Evolutionary conservation across 1,140 invertebrate genomes (phyloP), one percentile per base, ranked within the genome.

Genomic region (Drosophila subobscura): DNA sequence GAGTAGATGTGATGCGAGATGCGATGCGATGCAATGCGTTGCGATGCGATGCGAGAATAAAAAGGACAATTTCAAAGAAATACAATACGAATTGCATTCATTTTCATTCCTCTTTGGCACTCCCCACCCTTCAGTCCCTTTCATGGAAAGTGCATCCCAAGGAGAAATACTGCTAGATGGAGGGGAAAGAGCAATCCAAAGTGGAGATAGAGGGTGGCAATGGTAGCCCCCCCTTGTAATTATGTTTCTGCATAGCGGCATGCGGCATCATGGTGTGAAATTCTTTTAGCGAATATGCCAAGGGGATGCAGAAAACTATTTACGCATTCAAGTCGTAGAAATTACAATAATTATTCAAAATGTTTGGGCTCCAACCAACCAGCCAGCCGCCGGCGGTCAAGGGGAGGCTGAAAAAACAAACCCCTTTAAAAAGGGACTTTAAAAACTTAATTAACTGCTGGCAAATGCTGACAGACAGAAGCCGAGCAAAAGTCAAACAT

Each of bases 271-370:
- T 37, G 3, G 33, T 37, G 33, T n/a, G 12, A 33, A 41, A 29
- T 16, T 10, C 5, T 4, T 20, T 23, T 1, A 29, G 33, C 8
- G 1, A 49, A 29, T 41, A 29, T 41, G 33, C 6, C 45, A 64
- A 29, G 33, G 44, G 45, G 59, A 64, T 65, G 20, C 46, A 16
- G 3, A 12, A 66, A 66, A 55, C 50, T 67, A 41, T 5, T 41
- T 1, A 41, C 23, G 29, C 29, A 68, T 10, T 45, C 23, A 40
- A 47, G 16, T 6, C 29, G 10, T 50, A 41, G 41, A 23, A 33
- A 56, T 45, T 47, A 7, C 40, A 67, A 56, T 68, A 68, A 56
- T 68, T 68, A 68, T 68, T 68, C 63, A 68, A 68, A 68, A 63
- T 61, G 29, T 50, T 33, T 25, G 0, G 41, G 44, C 20, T 63